These are phyloP conservation scores for Rhodeus uyekii DNA, from an alignment of 2,797 vertebrate genomes.

Conservation along the genomic window DNA sequence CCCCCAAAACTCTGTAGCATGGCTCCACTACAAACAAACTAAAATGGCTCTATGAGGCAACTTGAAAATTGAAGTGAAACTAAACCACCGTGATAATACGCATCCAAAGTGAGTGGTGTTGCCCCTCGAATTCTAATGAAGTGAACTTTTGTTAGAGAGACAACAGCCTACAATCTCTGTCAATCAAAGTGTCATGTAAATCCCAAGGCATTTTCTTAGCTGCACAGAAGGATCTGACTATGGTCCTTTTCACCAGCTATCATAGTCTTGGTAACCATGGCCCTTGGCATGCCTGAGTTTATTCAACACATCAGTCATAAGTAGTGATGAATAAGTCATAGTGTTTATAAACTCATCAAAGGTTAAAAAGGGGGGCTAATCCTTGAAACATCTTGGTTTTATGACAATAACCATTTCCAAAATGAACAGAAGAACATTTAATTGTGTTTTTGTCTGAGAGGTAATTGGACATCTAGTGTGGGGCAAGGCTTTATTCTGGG, in stretches of 20 bases:
- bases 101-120: conserved; percentile 63
- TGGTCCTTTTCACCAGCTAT: conserved; percentile 63
- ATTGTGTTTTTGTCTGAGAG: conserved; percentile 23
- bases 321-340: conserved; percentile 59
- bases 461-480: conserved; percentile 39
- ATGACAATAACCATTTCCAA: conserved; percentile 20
- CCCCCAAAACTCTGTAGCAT: conserved; percentile 15
- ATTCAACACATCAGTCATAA: conserved; percentile 62
- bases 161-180: conserved; percentile 68
- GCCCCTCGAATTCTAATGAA: conserved; percentile 80
- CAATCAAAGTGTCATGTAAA: conserved; percentile 69
- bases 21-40: background rate
- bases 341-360: conserved; percentile 24
- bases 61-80: conserved; percentile 26
- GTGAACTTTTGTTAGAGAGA: conserved; percentile 77
- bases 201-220: conserved; percentile 65
- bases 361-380: conserved; percentile 23
- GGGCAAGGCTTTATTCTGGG: conserved; percentile 57
- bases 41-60: conserved; percentile 17
- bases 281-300: conserved; percentile 60
- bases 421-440: conserved; percentile 25
- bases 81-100: conserved; percentile 63
- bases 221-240: conserved; percentile 63
- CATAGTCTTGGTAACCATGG: conserved; percentile 63
- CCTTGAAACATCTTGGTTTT: conserved; percentile 23